A percentile compares a stretch with the other conserved stretches of the same genome.
Conservation (phyloP, 2,888 invertebrate species). For the Ornithoptera priamus region DNA sequence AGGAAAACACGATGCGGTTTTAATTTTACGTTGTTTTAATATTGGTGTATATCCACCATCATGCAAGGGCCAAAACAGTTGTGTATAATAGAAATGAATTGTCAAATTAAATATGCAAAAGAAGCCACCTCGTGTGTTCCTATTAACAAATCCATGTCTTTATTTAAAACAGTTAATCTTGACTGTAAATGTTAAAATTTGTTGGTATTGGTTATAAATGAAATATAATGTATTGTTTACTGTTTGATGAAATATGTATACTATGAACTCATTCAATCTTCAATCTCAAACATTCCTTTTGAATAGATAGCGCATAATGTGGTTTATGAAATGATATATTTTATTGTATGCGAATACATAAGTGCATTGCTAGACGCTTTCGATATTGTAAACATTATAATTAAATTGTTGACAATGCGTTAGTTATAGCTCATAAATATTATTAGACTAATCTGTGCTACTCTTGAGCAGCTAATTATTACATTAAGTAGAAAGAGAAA, state of each 20-base stretch:
- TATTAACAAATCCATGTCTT: conserved; percentile 13
- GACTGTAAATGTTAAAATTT: conserved; percentile 23
- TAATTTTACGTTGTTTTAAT: conserved; percentile 11
- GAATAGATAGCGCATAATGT: conserved; percentile 33
- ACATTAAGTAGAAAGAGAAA: conserved; percentile 31
- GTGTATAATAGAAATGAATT: conserved; percentile 6
- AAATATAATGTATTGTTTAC: conserved; percentile 26
- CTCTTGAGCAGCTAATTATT: conserved; percentile 38
- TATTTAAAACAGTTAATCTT: conserved; percentile 15
- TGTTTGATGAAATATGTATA: conserved; percentile 30
- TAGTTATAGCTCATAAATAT: conserved; percentile 42
- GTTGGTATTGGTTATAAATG: conserved; percentile 25
- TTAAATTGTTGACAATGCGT: conserved; percentile 53
- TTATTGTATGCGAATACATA: conserved; percentile 37
- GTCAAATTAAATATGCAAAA: conserved; percentile 23
- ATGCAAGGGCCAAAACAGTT: conserved; percentile 2
- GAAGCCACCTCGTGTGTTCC: conserved; percentile 31
- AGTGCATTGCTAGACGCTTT: conserved; percentile 49
- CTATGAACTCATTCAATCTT: conserved; percentile 24
- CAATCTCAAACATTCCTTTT: conserved; percentile 49
- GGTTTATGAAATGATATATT: conserved; percentile 36
- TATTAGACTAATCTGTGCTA: conserved; percentile 44
- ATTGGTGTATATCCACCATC: conserved; percentile 7
- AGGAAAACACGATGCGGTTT: conserved; percentile 32
- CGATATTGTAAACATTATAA: conserved; percentile 49